Percentiles rank a stretch among this genome's conserved stretches.
These are phyloP conservation scores for Cremastinae sp. DNA, from an alignment of 2,888 invertebrate genomes.

Conservation along the genomic window DNA sequence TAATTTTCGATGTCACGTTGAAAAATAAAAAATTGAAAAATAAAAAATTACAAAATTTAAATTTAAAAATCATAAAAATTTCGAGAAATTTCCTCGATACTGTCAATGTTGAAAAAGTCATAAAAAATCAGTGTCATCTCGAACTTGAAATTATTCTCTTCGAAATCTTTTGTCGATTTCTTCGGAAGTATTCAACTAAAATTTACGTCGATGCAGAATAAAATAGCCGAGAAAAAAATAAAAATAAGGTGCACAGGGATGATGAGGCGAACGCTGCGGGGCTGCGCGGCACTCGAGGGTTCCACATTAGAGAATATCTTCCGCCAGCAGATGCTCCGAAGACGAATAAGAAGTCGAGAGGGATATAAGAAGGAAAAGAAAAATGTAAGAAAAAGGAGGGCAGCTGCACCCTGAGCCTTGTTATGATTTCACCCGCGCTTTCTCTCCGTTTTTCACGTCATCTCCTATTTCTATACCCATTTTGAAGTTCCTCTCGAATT, in stretches of 20 bases:
- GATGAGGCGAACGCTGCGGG: slow-evolving; percentile 27
- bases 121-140: no score
- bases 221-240: slow-evolving; percentile 27
- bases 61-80: no score
- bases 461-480: slow-evolving; percentile 38
- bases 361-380: slow-evolving; percentile 5
- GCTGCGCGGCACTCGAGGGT: slow-evolving; percentile 3
- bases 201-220: slow-evolving; percentile 14
- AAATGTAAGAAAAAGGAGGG: slow-evolving; percentile 32
- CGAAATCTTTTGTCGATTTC: no score
- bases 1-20: no score
- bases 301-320: no score
- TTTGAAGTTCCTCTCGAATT: slow-evolving; percentile 18
- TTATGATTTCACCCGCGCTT: slow-evolving; percentile 63
- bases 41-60: no score
- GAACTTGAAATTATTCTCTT: no score
- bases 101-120: no score
- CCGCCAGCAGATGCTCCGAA: neutral
- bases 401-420: slow-evolving; percentile 61
- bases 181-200: no score
- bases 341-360: slow-evolving; percentile 12
- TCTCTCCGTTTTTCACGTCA: neutral
- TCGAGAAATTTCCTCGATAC: no score
- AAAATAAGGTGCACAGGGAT: slow-evolving; percentile 18
- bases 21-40: no score